Base-by-base conservation (phyloP, 2,797 vertebrate species). In the Anguilla marmorata region DNA sequence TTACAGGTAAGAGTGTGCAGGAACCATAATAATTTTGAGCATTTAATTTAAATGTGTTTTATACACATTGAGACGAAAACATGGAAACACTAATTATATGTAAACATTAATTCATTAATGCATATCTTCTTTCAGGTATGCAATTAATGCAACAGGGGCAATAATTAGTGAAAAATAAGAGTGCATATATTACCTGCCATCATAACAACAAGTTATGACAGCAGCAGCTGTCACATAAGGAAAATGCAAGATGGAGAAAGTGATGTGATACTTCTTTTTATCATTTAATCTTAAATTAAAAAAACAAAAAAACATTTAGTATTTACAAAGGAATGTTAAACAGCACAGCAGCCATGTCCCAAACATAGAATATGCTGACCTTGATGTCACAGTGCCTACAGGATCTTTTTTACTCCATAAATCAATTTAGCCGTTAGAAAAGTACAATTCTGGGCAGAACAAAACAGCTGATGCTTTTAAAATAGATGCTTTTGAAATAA, bases 271-370 rank as follows among this genome's bases (percentile, higher is more conserved):
- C 86, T 90, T 91, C 80, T 90, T 90, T 79, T 93, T 50, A 91
- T 93, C 19, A 90, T 93, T 93, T 92, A 89, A 93, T 94, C 89
- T 93, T 94, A 94, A 94, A 94, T 94, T 91, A 96, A 90, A 95
- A 94, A 92, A 94, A 90, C 95, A 94, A 92, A 94, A 85, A 93
- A 94, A 94, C 91, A 94, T 93, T 90, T 86, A 90, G 54, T 94
- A 93, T 94, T 88, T 93, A 94, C 93, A 94, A 93, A 95, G 91
- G 91, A 95, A 94, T 94, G 90, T 91, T 88, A 91, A 90, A 94
- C 89, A 92, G 85, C 89, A 90, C 37, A 85, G 58, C n/a, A 69
- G 33, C 37, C 21, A 85, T 63, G 56, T n/a, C 48, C 90, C 90
- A 90, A 54, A 89, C 52, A 69, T 91, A 88, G 30, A 91, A 91